These are phyloP conservation scores for Trichoplusia ni DNA, from an alignment of 1,140 invertebrate genomes.

Conservation along the genomic window DNA sequence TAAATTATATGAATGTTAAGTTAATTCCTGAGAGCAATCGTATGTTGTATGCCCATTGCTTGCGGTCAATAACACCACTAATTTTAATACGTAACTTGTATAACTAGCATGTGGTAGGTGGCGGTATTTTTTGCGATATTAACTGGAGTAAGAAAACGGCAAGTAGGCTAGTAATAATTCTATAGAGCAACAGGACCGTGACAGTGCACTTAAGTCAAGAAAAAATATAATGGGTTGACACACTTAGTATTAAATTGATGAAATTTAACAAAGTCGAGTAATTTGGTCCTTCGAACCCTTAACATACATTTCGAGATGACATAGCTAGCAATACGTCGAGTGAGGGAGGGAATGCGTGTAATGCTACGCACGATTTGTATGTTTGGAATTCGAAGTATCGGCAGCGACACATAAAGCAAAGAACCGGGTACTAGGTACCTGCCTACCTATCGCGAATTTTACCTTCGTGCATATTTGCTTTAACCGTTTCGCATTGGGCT, in stretches of 20 bases:
- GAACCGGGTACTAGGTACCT: conserved; percentile 30
- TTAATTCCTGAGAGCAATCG: conserved; percentile 2
- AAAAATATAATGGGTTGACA: conserved; percentile 22
- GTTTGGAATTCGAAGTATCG: conserved; percentile 40
- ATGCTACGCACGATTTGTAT: conserved; percentile 37
- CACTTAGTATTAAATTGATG: conserved; percentile 13
- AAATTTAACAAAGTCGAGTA: no score
- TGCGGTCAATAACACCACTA: conserved; percentile 9
- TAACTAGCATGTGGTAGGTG: neutral
- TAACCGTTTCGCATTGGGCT: conserved; percentile 5
- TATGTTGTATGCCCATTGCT: neutral
- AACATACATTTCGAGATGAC: neutral
- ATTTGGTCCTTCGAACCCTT: neutral
- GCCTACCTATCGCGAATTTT: conserved; percentile 9
- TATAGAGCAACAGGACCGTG: neutral
- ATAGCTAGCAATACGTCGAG: neutral
- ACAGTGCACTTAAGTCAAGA: neutral
- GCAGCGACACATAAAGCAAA: conserved; percentile 36
- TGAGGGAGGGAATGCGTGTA: conserved; percentile 33
- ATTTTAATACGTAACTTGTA: neutral
- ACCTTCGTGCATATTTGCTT: conserved; percentile 21
- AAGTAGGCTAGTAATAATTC: neutral
- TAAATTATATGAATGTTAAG: conserved; percentile 15
- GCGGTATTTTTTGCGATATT: conserved; percentile 1
- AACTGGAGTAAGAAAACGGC: neutral